phyloP scores from a whole-genome alignment of 2,113 vertebrate species.

The Nycticryphes semicollaris region DNA sequence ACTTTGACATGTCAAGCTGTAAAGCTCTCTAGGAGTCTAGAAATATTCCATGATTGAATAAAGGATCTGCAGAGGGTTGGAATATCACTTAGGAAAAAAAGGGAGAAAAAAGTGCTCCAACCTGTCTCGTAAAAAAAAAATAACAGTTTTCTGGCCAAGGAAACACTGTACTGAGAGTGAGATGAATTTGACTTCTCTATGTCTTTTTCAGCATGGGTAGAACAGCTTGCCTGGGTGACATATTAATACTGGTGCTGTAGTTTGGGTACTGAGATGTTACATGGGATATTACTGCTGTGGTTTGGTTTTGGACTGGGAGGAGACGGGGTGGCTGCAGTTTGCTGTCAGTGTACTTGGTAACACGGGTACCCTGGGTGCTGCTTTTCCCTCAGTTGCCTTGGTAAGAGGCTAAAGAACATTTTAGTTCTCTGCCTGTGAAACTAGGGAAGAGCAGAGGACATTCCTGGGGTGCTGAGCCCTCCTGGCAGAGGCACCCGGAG shows the following conservation, averaged over 20 bases:
- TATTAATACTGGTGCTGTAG: not conserved
- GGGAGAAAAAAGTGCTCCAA: not conserved
- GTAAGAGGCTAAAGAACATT: not conserved
- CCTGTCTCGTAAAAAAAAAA: not conserved
- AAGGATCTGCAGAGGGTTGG: not conserved
- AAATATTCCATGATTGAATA: not conserved
- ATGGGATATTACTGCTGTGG: not conserved
- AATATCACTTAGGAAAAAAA: not conserved
- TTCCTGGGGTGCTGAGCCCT: not conserved
- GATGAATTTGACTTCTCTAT: not conserved
- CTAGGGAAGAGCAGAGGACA: not conserved
- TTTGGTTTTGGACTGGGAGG: not conserved
- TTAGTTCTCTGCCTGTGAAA: not conserved
- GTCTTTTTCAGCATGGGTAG: not conserved
- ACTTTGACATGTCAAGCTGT: not conserved
- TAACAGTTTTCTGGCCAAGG: not conserved
- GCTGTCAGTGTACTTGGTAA: rapidly evolving
- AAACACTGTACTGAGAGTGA: not conserved
- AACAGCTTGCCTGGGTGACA: not conserved
- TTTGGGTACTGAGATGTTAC: too few species aligned
- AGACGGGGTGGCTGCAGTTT: not conserved
- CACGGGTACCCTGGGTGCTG: not conserved
- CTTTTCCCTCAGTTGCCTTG: not conserved
- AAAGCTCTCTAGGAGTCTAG: not conserved
- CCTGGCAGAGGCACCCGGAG: not conserved